These are phyloP conservation scores for Cryptotermes secundus DNA, from an alignment of 1,140 invertebrate species.

Conservation along the genomic window DNA sequence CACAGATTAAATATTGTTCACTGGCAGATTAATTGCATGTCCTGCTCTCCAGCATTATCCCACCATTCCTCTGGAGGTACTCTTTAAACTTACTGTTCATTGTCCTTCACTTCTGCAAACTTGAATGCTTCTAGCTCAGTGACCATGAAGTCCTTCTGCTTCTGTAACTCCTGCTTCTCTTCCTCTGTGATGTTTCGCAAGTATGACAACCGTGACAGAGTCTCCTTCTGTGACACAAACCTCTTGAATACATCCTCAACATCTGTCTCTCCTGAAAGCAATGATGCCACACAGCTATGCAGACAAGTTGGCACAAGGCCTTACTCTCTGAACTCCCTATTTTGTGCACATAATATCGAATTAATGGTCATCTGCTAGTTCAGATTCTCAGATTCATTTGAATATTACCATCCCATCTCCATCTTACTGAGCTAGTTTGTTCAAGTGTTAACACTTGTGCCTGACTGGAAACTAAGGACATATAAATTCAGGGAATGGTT, in stretches of 20 bases:
- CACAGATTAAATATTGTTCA: background rate
- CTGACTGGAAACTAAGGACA: too few species aligned
- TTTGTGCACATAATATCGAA: too few species aligned
- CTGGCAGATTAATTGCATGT: background rate
- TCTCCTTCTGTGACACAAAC: slow-evolving; percentile 69
- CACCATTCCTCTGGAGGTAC: background rate
- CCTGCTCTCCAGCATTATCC: background rate
- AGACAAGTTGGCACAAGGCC: too few species aligned
- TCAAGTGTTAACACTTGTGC: too few species aligned
- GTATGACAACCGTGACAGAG: slow-evolving; percentile 63
- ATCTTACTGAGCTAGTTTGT: too few species aligned
- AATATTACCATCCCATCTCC: too few species aligned
- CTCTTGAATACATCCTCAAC: slow-evolving; percentile 70
- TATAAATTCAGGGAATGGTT: too few species aligned
- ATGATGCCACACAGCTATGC: too few species aligned
- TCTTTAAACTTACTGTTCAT: slow-evolving; percentile 64
- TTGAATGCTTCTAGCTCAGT: slow-evolving; percentile 72
- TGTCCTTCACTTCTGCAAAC: slow-evolving; percentile 75
- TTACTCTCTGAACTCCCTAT: too few species aligned
- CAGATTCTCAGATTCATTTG: too few species aligned
- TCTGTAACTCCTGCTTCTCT: slow-evolving; percentile 69
- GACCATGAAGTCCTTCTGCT: slow-evolving; percentile 63
- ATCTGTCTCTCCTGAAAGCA: slow-evolving; percentile 61
- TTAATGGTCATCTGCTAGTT: too few species aligned
- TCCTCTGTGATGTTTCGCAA: slow-evolving; percentile 67